Evolutionary conservation across 2,888 invertebrate species (phyloP), one percentile per base, ranked within the genome.

Genomic region (Eupelmus urozonus): DNA sequence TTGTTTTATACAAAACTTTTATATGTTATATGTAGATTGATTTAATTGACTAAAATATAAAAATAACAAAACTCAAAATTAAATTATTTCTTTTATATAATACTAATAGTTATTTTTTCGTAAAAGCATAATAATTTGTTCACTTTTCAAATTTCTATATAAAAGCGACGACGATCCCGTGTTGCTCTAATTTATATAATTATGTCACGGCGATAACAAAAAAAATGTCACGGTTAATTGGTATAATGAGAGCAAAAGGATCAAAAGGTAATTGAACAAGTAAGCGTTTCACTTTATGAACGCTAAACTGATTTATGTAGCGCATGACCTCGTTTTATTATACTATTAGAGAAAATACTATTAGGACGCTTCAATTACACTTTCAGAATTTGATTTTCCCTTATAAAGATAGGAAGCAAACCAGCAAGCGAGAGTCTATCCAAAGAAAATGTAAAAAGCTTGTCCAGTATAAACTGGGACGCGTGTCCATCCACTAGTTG

Each of bases 301-400:
- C 25, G n/a, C 11, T 57, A 59, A 65, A 66, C 34, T 59, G 49
- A 49, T 59, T 66, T 66, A 59, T 20, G 59, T 5, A 59, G 66
- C 13, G 7, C 49, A 20, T 55, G 49, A 57, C 49, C 20, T 65
- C 57, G n/a, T 57, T 74, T 3, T 49, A 40, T 57, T 55, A 66
- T 57, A 73, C 25, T 42, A 13, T 60, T 42, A 59, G 29, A 51
- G 69, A 2, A 53, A 74, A 75, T 63, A 49, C 70, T 75, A 66
- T 78, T 78, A 74, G 53, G n/a, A 49, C 60, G 40, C 67, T 66
- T 73, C 70, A 66, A 59, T 42, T 49, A 57, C 51, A 67, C 60
- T 59, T 72, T 62, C n/a, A 67, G 25, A 75, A 73, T 76, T 72
- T 55, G 53, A 73, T 69, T 70, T 42, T 67, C 45, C 27, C 51